Percentiles rank a stretch among this genome's conserved stretches.
Evolutionary conservation across 2,888 invertebrate species (phyloP).

Genomic region (Amphipyra tragopoginis): DNA sequence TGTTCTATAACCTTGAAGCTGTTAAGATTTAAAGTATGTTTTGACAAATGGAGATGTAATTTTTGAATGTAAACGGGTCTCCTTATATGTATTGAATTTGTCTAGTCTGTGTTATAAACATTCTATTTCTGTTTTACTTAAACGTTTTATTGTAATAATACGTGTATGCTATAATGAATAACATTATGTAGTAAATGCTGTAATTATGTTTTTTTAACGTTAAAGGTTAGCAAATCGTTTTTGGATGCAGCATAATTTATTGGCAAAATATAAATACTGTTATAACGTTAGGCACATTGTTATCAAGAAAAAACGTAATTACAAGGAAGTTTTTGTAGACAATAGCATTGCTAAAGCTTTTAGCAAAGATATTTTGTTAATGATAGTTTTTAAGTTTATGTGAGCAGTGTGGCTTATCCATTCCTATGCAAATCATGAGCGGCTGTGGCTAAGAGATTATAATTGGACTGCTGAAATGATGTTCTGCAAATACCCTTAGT

Average conservation of each 20-base stretch:
- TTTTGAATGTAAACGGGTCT: conserved; percentile 16
- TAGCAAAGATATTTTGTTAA: not conserved
- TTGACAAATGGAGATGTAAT: conserved; percentile 37
- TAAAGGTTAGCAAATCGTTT: conserved; percentile 40
- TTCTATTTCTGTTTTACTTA: not conserved
- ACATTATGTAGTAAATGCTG: conserved; percentile 26
- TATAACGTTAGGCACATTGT: conserved; percentile 9
- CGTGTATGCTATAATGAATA: conserved; percentile 22
- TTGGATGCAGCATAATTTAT: conserved; percentile 34
- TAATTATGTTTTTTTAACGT: conserved; percentile 23
- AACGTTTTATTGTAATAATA: not conserved
- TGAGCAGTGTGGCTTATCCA: too few species aligned
- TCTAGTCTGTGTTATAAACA: too few species aligned
- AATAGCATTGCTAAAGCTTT: conserved; percentile 22
- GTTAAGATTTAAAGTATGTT: conserved; percentile 26
- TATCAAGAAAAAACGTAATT: conserved; percentile 26
- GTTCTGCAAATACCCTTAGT: too few species aligned
- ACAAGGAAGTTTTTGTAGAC: conserved; percentile 24
- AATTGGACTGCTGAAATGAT: too few species aligned
- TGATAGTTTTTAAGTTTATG: too few species aligned
- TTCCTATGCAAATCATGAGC: too few species aligned
- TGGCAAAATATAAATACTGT: conserved; percentile 28
- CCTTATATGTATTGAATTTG: not conserved
- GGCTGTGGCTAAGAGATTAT: too few species aligned
- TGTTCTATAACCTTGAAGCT: conserved; percentile 31